These are phyloP conservation scores for Eilema sororculum DNA, from an alignment of 2,888 invertebrate species.

Conservation along the genomic window DNA sequence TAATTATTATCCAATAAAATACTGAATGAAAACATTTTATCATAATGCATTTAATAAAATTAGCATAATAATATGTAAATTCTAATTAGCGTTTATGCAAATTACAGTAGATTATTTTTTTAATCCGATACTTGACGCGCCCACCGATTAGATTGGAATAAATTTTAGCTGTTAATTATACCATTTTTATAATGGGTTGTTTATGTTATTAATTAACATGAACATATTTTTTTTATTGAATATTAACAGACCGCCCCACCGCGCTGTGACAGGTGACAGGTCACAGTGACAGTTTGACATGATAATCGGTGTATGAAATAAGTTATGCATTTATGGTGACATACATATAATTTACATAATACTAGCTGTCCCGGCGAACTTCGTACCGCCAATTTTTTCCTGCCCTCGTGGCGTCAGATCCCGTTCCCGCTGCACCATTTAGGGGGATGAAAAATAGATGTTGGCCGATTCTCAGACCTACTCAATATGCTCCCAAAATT, in stretches of 20 bases:
- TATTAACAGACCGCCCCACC: neutral
- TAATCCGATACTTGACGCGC: neutral
- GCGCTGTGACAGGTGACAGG: neutral
- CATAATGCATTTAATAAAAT: slow-evolving; percentile 1
- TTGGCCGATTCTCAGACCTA: too few species aligned
- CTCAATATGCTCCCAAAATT: too few species aligned
- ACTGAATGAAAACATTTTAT: neutral
- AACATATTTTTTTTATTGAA: neutral
- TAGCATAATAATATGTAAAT: neutral
- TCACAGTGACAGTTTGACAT: neutral
- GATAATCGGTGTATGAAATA: neutral
- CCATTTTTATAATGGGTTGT: neutral
- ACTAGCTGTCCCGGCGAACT: too few species aligned
- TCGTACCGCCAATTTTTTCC: too few species aligned
- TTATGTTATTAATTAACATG: neutral
- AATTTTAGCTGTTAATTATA: slow-evolving; percentile 1
- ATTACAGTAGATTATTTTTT: slow-evolving; percentile 2
- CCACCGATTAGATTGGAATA: neutral
- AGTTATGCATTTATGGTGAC: neutral
- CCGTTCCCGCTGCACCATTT: too few species aligned
- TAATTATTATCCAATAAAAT: too few species aligned
- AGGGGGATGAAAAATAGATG: too few species aligned
- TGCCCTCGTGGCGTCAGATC: too few species aligned
- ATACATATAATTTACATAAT: too few species aligned
- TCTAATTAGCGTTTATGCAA: neutral